Conservation (phyloP, 2,113 vertebrate genomes). For the Upupa epops region DNA sequence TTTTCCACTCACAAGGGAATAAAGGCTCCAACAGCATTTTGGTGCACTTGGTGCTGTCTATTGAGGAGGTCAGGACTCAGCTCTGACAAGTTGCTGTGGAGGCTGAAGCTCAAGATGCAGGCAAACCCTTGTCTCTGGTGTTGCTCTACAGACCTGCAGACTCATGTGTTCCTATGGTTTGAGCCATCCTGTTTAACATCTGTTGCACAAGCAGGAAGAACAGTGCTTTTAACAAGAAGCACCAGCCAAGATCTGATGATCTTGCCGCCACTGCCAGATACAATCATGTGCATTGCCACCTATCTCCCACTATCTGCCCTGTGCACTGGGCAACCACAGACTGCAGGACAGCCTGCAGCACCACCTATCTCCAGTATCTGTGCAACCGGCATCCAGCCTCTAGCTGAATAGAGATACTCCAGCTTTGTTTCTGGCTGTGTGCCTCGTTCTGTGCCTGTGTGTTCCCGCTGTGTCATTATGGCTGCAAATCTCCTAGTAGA, state of each 20-base stretch:
- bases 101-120: neutral
- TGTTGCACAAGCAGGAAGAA: constrained; percentile 18
- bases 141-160: neutral
- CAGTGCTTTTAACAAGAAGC: neutral
- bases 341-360: constrained; percentile 4
- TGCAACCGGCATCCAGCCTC: neutral
- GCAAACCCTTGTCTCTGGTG: neutral
- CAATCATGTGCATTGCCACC: neutral
- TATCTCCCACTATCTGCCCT: constrained; percentile 28
- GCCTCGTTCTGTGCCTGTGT: too few relatives aligned
- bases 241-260: neutral
- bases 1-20: neutral
- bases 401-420: neutral
- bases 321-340: neutral
- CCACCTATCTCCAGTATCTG: constrained; percentile 1
- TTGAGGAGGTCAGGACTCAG: accelerated
- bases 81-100: neutral
- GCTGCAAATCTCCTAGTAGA: accelerated
- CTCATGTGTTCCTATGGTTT: constrained; percentile 10
- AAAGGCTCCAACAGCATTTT: neutral
- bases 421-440: neutral
- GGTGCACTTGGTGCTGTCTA: accelerated
- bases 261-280: constrained; percentile 31
- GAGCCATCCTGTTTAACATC: constrained; percentile 30
- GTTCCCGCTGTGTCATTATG: neutral